Percentiles rank a stretch among this genome's conserved stretches.
These are phyloP conservation scores for Drosophila pullipes DNA, from an alignment of 2,888 invertebrate genomes.

Conservation along the genomic window DNA sequence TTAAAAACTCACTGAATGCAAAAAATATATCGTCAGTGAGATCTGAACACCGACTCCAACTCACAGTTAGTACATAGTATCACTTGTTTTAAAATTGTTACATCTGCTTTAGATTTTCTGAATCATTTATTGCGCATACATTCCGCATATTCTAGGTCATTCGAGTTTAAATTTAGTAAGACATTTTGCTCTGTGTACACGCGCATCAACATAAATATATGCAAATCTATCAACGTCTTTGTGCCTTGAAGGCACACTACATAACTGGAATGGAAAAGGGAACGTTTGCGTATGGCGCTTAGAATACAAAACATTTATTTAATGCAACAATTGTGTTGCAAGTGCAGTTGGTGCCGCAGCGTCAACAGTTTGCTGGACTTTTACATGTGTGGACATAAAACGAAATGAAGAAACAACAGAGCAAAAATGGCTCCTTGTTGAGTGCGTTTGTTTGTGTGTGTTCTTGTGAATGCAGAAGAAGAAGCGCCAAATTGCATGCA, in stretches of 20 bases:
- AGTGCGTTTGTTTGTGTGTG: constrained; percentile 1
- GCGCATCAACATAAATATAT: constrained; percentile 26
- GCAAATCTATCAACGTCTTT: constrained; percentile 75
- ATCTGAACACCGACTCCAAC: background rate
- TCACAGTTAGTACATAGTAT: background rate
- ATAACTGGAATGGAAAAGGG: constrained; percentile 11
- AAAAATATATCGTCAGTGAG: background rate
- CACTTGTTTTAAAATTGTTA: background rate
- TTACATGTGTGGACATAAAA: constrained; percentile 12
- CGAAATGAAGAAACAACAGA: constrained; percentile 30
- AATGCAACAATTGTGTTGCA: constrained; percentile 76
- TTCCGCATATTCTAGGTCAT: background rate
- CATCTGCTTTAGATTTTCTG: background rate
- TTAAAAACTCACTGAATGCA: background rate
- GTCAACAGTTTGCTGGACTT: constrained; percentile 27
- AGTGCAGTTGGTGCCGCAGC: constrained; percentile 37
- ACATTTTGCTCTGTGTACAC: background rate
- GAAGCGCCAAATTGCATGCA: constrained; percentile 46
- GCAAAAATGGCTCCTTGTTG: constrained; percentile 21
- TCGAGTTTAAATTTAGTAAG: background rate
- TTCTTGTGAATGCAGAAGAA: constrained; percentile 2
- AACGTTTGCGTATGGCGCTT: constrained; percentile 22
- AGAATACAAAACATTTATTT: constrained; percentile 69
- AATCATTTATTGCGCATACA: background rate
- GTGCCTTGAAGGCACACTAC: constrained; percentile 45